Conservation (phyloP, 2,888 invertebrate genomes). For the Lutraria lutraria region DNA sequence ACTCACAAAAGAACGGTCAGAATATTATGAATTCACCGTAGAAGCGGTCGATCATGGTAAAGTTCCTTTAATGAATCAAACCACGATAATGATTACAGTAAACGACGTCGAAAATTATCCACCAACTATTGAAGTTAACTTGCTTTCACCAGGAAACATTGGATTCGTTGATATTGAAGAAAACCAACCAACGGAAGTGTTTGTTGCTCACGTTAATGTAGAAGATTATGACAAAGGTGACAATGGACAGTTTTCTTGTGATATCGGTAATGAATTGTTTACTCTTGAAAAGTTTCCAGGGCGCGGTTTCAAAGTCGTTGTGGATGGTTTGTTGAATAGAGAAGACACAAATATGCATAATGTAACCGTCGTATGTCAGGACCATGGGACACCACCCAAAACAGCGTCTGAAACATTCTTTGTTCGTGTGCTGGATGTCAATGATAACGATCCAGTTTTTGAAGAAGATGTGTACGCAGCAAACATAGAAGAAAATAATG, state of each 20-base stretch:
- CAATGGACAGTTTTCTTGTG: slow-evolving; percentile 64
- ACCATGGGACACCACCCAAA: slow-evolving; percentile 87
- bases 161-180: slow-evolving; percentile 64
- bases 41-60: slow-evolving; percentile 79
- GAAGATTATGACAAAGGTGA: slow-evolving; percentile 66
- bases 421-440: slow-evolving; percentile 91
- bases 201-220: slow-evolving; percentile 67
- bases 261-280: slow-evolving; percentile 43
- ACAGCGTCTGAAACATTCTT: slow-evolving; percentile 75
- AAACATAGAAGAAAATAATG: slow-evolving; percentile 74
- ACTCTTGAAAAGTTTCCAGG: slow-evolving; percentile 61
- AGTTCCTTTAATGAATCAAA: slow-evolving; percentile 72
- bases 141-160: slow-evolving; percentile 64
- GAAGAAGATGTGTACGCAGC: slow-evolving; percentile 82
- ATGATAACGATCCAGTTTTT: slow-evolving; percentile 97
- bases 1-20: slow-evolving; percentile 65
- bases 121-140: slow-evolving; percentile 58
- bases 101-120: slow-evolving; percentile 69
- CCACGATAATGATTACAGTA: slow-evolving; percentile 68
- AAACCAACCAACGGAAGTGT: slow-evolving; percentile 58
- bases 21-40: slow-evolving; percentile 71
- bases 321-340: slow-evolving; percentile 87
- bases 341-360: slow-evolving; percentile 76
- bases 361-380: slow-evolving; percentile 88
- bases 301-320: slow-evolving; percentile 82